phyloP scores from a whole-genome alignment of 2,113 vertebrate species.

The Gallinago jamesoni region DNA sequence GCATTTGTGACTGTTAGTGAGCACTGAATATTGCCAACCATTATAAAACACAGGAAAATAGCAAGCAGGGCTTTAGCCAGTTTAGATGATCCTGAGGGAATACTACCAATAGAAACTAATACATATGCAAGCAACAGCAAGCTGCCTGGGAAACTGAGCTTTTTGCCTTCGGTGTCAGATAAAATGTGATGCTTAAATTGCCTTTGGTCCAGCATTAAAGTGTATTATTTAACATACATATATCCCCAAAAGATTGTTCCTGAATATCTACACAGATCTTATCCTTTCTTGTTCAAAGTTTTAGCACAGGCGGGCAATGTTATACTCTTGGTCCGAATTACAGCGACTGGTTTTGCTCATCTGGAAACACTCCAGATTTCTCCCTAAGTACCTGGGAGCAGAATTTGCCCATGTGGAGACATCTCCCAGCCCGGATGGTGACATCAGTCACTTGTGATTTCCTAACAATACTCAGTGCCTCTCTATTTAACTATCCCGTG shows the following conservation, averaged over 20 bases:
- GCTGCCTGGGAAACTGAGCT: background rate
- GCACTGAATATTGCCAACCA: conserved; percentile 4
- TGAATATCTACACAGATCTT: background rate
- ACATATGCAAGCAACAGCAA: conserved; percentile 17
- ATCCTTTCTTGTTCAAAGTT: background rate
- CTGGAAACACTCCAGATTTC: background rate
- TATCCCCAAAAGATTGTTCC: background rate
- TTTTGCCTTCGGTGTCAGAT: background rate
- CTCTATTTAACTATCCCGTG: background rate
- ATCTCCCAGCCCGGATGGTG: background rate
- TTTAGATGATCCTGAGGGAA: conserved; percentile 15
- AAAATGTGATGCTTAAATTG: background rate
- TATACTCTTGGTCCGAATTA: background rate
- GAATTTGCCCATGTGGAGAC: background rate
- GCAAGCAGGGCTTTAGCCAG: background rate
- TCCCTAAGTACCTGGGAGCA: background rate
- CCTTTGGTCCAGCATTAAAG: background rate
- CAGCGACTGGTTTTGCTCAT: background rate
- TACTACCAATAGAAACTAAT: background rate
- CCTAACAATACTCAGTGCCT: background rate
- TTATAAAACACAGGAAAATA: background rate
- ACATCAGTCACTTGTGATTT: background rate
- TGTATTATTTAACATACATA: background rate
- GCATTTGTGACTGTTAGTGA: background rate
- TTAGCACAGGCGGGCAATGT: background rate